A percentile compares a stretch with the other conserved stretches of the same genome.
Evolutionary conservation across 2,888 invertebrate species (phyloP).

Genomic region (Drosophila flavopinicola): DNA sequence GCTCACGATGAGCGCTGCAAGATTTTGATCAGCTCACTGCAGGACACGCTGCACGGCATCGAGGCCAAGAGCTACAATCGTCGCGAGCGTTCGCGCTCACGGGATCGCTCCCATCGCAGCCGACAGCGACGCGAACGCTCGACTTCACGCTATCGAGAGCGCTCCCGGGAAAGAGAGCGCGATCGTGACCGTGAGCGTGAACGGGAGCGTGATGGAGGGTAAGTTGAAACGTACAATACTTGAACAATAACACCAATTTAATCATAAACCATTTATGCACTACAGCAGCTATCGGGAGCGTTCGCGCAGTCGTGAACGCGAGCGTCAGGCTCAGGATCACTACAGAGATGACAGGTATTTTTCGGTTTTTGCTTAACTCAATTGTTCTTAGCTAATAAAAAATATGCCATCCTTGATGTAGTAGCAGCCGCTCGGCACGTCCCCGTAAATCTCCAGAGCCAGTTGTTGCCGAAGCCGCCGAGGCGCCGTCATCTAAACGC

Average conservation of each 20-base stretch:
- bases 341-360: constrained; percentile 84
- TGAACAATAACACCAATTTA: background rate
- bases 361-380: background rate
- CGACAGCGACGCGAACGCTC: constrained; percentile 84
- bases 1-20: constrained; percentile 96
- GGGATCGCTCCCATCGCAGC: constrained; percentile 85
- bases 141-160: constrained; percentile 88
- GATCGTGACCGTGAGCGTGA: constrained; percentile 85
- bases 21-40: constrained; percentile 97
- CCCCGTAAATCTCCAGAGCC: constrained; percentile 86
- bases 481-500: constrained; percentile 84
- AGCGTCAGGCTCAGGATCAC: constrained; percentile 83
- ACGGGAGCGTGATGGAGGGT: constrained; percentile 86
- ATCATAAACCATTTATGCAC: background rate
- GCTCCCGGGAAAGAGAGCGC: constrained; percentile 89
- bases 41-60: constrained; percentile 98
- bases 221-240: constrained; percentile 74
- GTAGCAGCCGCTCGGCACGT: constrained; percentile 84
- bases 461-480: constrained; percentile 84
- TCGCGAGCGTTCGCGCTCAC: constrained; percentile 86
- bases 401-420: constrained; percentile 28
- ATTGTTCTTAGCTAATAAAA: constrained; percentile 17
- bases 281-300: constrained; percentile 85
- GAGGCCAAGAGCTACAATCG: constrained; percentile 98
- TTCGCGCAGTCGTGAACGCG: constrained; percentile 91